phyloP scores from a whole-genome alignment of 2,113 vertebrate genomes.

The Neogale vison region DNA sequence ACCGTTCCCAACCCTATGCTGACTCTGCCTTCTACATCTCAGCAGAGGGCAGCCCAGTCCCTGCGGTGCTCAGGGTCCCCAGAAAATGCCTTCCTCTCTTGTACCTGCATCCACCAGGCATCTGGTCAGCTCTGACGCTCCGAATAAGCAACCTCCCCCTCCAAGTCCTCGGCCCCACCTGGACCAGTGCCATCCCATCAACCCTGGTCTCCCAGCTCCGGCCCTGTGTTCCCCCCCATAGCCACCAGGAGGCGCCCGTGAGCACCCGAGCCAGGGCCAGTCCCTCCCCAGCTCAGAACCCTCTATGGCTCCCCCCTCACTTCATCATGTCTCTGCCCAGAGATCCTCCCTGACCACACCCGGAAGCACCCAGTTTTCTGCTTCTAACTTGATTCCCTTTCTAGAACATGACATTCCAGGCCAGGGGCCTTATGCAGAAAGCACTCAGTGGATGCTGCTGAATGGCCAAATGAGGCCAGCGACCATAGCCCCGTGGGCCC shows the following conservation, averaged over 20 bases:
- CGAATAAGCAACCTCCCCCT: neutral
- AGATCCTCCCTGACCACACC: neutral
- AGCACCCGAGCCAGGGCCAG: neutral
- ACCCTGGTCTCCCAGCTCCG: neutral
- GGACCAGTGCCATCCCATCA: accelerated
- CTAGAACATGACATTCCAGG: neutral
- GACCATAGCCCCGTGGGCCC: neutral
- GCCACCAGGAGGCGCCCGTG: neutral
- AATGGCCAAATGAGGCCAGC: accelerated
- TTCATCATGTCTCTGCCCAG: neutral
- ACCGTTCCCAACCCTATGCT: neutral
- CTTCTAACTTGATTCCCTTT: neutral
- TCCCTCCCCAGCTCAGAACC: neutral
- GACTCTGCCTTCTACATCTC: neutral
- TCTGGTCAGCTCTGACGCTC: neutral
- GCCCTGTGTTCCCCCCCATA: accelerated
- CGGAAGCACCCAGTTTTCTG: neutral
- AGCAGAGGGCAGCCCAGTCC: neutral
- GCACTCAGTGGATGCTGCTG: too few relatives aligned
- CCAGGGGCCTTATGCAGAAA: neutral
- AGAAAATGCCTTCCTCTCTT: neutral
- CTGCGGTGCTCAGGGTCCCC: neutral
- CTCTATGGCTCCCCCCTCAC: neutral
- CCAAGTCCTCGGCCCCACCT: neutral
- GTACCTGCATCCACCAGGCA: neutral